Evolutionary conservation across 1,140 invertebrate genomes (phyloP), one percentile per base, ranked within the genome.

Genomic region (Cotesia typhae): DNA sequence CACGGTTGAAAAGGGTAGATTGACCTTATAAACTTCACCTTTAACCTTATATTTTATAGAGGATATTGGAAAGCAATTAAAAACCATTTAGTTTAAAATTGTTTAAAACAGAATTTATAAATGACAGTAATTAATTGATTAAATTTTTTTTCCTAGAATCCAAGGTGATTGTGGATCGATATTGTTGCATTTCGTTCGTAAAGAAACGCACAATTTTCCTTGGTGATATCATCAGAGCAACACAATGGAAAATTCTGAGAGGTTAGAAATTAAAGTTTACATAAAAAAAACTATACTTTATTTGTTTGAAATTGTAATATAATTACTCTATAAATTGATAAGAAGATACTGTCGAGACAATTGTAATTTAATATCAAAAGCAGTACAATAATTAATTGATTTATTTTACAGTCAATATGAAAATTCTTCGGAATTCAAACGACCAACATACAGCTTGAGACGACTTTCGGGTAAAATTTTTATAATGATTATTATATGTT

Each of bases 201-300:
- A 20, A 28, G n/a, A 59, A 47, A 61, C 47, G n/a, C 36, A 67
- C 66, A 65, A 70, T 72, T 57, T 70, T 69, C 60, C 51, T 10
- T 57, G 61, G 60, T 9, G 73, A 52, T 51, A 57, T 63, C n/a
- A 47, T 69, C 28, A 38, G 4, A 73, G n/a, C n/a, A 41, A 65
- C 20, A 77, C 78, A 76, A 83, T 83, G 82, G 80, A 80, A 63
- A 76, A 77, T 41, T 73, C 77, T 17, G 72, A 80, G 41, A 80
- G 80, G 82, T 83, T 35, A 78, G 63, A 7, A 20, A 37, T 35
- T 28, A 74, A 63, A 4, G 70, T 72, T 36, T 9, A 38, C 37
- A 17, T 36, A 2, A 10, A 52, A 72, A 72, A 70, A 9, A 4
- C 36, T 47, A 65, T 4, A 10, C 51, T 3, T 53, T 9, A 14